A percentile compares a stretch with the other conserved stretches of the same genome.
Conservation (phyloP, 2,797 vertebrate species). For the Enteromius argenteus region DNA sequence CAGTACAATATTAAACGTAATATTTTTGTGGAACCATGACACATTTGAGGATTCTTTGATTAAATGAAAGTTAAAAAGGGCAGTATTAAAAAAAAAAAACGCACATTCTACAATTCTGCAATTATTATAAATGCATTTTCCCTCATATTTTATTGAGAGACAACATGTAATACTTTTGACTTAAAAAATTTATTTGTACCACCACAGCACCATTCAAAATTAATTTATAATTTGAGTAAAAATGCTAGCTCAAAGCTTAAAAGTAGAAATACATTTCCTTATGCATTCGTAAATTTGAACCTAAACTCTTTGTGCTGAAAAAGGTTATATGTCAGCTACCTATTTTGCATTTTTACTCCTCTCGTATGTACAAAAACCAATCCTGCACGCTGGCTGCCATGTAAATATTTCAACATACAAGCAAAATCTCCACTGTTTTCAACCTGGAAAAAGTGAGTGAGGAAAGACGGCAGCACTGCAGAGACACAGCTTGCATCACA, state of each 20-base stretch:
- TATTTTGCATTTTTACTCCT: not conserved
- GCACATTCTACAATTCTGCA: no score
- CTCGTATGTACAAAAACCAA: not conserved
- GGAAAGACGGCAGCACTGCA: constrained; percentile 21
- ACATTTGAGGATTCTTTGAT: not conserved
- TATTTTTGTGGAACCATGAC: not conserved
- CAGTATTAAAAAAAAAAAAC: not conserved
- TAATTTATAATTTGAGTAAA: not conserved
- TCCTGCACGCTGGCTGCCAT: not conserved
- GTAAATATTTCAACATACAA: not conserved
- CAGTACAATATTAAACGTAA: not conserved
- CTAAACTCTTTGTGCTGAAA: not conserved
- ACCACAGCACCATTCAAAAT: not conserved
- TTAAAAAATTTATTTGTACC: not conserved
- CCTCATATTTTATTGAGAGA: not conserved
- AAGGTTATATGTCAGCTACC: not conserved
- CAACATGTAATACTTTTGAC: not conserved
- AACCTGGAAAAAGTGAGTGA: not conserved
- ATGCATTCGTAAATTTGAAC: not conserved
- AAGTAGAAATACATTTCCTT: not conserved
- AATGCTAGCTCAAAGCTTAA: not conserved
- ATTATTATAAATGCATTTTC: not conserved
- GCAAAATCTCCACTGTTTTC: not conserved
- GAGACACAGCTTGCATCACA: constrained; percentile 44
- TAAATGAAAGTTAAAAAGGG: not conserved